Conservation (phyloP, 2,797 vertebrate species). For the Babyrousa celebensis region DNA sequence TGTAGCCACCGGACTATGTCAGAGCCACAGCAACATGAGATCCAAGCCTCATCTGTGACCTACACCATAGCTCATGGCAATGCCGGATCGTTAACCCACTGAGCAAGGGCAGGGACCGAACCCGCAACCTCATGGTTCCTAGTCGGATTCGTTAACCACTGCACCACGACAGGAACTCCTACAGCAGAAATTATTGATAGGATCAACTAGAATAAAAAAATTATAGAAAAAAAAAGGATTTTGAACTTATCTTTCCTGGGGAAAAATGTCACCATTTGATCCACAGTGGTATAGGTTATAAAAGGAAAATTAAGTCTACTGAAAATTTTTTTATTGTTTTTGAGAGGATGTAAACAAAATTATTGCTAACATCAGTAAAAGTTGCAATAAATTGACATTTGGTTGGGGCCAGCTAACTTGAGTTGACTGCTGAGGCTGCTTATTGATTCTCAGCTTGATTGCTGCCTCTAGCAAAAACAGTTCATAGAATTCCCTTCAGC, state of each 20-base stretch:
- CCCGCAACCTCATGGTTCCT: no score
- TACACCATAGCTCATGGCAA: no score
- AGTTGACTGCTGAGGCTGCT: slow-evolving; percentile 14
- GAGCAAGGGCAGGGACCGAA: no score
- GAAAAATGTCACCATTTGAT: slow-evolving; percentile 50
- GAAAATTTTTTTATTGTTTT: slow-evolving; percentile 65
- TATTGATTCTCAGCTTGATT: slow-evolving; percentile 44
- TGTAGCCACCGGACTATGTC: no score
- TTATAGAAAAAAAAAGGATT: neutral
- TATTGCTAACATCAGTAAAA: slow-evolving; percentile 61
- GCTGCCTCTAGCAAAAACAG: slow-evolving; percentile 48
- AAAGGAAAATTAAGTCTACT: slow-evolving; percentile 17
- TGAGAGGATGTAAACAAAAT: slow-evolving; percentile 33
- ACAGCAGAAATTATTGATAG: no score
- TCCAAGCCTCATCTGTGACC: no score
- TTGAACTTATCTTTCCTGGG: slow-evolving; percentile 41
- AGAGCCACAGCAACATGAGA: no score
- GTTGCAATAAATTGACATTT: slow-evolving; percentile 53
- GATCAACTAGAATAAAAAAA: no score
- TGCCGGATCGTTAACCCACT: no score
- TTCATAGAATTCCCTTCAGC: slow-evolving; percentile 36
- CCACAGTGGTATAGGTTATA: slow-evolving; percentile 57
- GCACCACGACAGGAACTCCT: no score
- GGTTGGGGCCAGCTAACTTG: slow-evolving; percentile 56
- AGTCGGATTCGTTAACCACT: no score